Conservation (phyloP, 2,797 vertebrate species). For the Pitangus sulphuratus region DNA sequence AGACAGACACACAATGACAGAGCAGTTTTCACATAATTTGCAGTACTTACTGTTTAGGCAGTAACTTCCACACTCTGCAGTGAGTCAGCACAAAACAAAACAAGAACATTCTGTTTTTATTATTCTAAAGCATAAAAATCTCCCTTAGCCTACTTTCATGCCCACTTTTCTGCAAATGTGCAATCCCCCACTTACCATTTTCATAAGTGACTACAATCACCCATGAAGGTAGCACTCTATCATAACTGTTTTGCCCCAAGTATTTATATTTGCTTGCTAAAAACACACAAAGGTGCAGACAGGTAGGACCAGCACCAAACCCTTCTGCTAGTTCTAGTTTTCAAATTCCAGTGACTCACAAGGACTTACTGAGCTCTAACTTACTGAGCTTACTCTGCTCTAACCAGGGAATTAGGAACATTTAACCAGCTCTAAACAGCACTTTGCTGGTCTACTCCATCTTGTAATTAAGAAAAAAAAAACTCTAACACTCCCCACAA, state of each 20-base stretch:
- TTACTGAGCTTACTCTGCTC: no score
- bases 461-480: background rate
- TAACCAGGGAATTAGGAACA: background rate
- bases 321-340: background rate
- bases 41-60: slow-evolving; percentile 96
- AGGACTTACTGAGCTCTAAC: background rate
- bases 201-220: background rate
- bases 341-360: background rate
- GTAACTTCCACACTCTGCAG: slow-evolving; percentile 95
- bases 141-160: background rate
- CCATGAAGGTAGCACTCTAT: background rate
- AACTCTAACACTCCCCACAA: background rate
- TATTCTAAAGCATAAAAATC: background rate
- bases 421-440: background rate
- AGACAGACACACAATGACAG: background rate
- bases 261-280: background rate
- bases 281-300: background rate
- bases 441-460: background rate
- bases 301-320: background rate
- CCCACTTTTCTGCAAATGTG: background rate
- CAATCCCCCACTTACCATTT: background rate
- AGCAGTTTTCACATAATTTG: slow-evolving; percentile 17
- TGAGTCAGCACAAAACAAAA: slow-evolving; percentile 80
- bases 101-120: slow-evolving; percentile 54
- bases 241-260: background rate